Evolutionary conservation across 2,888 invertebrate species (phyloP).

Genomic region (Luperina nickerlii): DNA sequence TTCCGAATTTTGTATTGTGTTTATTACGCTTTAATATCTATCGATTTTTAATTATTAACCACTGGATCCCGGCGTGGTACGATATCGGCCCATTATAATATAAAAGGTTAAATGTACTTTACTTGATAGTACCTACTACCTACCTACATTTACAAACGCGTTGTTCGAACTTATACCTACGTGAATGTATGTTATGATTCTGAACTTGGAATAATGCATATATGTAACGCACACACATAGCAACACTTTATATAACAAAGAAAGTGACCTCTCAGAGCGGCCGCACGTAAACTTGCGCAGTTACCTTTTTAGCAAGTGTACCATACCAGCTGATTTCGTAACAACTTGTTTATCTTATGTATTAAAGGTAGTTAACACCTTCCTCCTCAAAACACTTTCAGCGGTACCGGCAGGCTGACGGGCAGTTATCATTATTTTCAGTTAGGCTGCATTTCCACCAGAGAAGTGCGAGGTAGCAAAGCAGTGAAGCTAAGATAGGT

Average conservation of each 20-base stretch:
- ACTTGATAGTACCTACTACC: background rate
- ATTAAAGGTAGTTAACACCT: conserved; percentile 37
- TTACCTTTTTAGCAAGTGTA: conserved; percentile 59
- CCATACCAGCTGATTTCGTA: conserved; percentile 42
- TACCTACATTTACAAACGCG: background rate
- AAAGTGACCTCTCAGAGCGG: conserved; percentile 66
- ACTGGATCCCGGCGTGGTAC: no score
- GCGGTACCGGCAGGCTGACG: background rate
- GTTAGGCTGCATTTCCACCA: background rate
- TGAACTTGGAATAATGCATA: conserved; percentile 55
- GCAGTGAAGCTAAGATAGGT: background rate
- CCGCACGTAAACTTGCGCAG: conserved; percentile 68
- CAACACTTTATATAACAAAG: conserved; percentile 70
- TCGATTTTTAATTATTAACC: background rate
- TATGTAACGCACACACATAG: conserved; percentile 49
- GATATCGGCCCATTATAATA: no score
- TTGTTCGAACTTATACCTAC: background rate
- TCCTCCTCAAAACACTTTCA: conserved; percentile 31
- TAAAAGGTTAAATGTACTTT: no score
- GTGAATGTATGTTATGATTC: conserved; percentile 19
- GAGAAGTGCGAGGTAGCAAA: background rate
- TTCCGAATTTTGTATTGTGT: background rate
- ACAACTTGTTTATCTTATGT: conserved; percentile 47
- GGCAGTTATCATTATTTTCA: conserved; percentile 6
- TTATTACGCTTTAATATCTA: background rate